Conservation (phyloP, 1,140 invertebrate species). For the Tribolium castaneum region DNA sequence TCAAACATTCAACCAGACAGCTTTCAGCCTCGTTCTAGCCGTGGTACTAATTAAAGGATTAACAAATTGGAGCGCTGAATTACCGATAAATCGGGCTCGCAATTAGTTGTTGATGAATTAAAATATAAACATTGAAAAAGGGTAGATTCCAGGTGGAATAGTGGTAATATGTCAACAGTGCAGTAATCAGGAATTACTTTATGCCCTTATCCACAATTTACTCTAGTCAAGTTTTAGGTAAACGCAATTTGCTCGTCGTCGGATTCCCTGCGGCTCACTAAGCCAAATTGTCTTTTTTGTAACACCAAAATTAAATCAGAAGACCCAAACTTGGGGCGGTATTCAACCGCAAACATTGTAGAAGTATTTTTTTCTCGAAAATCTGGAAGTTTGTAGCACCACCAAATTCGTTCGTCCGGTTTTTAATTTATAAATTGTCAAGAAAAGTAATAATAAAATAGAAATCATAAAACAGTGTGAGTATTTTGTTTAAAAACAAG, state of each 20-base stretch:
- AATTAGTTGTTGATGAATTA: not conserved
- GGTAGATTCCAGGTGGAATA: not conserved
- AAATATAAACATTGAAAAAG: not conserved
- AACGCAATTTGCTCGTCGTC: conserved; percentile 15
- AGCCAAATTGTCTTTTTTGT: conserved; percentile 3
- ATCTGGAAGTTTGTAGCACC: not conserved
- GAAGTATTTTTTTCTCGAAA: not conserved
- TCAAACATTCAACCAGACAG: conserved; percentile 13
- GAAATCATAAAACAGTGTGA: no score
- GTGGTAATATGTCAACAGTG: not conserved
- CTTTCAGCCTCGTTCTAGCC: conserved; percentile 10
- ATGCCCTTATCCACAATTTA: conserved; percentile 6
- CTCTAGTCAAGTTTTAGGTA: conserved; percentile 8
- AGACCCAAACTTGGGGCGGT: not conserved
- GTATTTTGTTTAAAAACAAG: no score
- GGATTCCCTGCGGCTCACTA: conserved; percentile 2
- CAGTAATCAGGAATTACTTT: not conserved
- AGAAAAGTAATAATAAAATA: not conserved
- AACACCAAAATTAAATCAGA: conserved; percentile 4
- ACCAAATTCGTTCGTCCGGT: not conserved
- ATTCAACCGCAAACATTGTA: no score
- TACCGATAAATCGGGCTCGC: not conserved
- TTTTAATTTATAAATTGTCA: not conserved
- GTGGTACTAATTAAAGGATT: conserved; percentile 25
- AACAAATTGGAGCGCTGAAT: conserved; percentile 16